A percentile compares a stretch with the other conserved stretches of the same genome.
These are phyloP conservation scores for Pampusana beccarii DNA, from an alignment of 2,113 vertebrate species.

Conservation along the genomic window DNA sequence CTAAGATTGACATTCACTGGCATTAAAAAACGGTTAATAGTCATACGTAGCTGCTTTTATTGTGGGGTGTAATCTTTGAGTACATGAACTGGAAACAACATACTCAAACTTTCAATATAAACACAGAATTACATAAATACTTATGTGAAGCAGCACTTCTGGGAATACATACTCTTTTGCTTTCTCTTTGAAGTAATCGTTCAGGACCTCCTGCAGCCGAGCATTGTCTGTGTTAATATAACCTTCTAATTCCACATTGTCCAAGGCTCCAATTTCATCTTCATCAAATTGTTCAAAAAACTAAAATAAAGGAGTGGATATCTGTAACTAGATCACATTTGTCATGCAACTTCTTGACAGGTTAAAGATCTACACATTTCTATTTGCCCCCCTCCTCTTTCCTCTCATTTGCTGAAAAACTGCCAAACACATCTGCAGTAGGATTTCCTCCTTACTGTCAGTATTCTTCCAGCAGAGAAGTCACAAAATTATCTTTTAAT, in stretches of 20 bases:
- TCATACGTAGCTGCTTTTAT: not conserved
- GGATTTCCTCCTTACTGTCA: not conserved
- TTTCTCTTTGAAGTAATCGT: conserved; percentile 90
- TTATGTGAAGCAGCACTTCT: not conserved
- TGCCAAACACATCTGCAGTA: not conserved
- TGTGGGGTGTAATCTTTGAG: not conserved
- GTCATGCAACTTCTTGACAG: not conserved
- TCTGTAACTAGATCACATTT: not conserved
- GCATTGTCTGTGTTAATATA: conserved; percentile 84
- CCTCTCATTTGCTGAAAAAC: not conserved
- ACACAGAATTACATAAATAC: not conserved
- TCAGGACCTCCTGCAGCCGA: conserved; percentile 87
- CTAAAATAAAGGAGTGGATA: conserved; percentile 67
- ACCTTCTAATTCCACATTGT: conserved; percentile 94
- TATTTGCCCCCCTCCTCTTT: not conserved
- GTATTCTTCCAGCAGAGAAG: not conserved
- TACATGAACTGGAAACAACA: not conserved
- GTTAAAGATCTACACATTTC: not conserved
- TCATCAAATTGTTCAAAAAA: conserved; percentile 97
- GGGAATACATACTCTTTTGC: conserved; percentile 83
- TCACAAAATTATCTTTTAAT: not conserved
- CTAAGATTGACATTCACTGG: not conserved
- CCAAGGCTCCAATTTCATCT: conserved; percentile 94
- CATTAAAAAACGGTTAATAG: not conserved
- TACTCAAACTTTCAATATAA: not conserved